Evolutionary conservation across 2,797 vertebrate genomes (phyloP).

Genomic region (Carcharodon carcharias): DNA sequence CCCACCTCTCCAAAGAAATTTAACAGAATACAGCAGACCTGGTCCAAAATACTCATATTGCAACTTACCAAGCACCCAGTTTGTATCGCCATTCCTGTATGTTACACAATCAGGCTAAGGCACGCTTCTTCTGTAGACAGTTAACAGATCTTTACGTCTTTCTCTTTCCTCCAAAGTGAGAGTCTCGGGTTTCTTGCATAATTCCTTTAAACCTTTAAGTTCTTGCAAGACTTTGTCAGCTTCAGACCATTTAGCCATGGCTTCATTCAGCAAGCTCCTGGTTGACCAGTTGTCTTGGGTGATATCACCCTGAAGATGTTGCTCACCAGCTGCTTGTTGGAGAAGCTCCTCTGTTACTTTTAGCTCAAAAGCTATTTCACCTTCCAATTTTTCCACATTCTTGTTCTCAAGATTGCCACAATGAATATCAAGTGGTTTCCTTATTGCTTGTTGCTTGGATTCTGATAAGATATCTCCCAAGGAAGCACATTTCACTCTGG

Average conservation of each 20-base stretch:
- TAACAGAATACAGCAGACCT: neutral
- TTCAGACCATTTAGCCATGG: slow-evolving; percentile 77
- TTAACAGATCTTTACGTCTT: slow-evolving; percentile 58
- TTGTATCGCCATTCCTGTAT: neutral
- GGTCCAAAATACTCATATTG: neutral
- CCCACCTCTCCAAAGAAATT: neutral
- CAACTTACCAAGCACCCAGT: slow-evolving; percentile 3
- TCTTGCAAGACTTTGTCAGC: slow-evolving; percentile 78
- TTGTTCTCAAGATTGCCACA: slow-evolving; percentile 42
- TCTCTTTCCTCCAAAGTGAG: slow-evolving; percentile 50
- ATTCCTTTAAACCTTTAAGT: slow-evolving; percentile 64
- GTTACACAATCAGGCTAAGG: slow-evolving; percentile 47
- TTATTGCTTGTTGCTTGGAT: slow-evolving; percentile 38
- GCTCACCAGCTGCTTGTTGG: slow-evolving; percentile 44
- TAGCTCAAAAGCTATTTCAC: slow-evolving; percentile 68
- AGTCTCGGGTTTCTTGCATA: slow-evolving; percentile 48
- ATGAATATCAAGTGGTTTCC: neutral
- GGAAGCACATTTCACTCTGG: slow-evolving; percentile 55
- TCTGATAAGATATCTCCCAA: slow-evolving; percentile 66
- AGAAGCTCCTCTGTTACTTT: slow-evolving; percentile 71
- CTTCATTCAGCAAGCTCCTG: slow-evolving; percentile 61
- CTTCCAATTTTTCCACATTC: slow-evolving; percentile 62
- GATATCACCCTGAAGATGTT: neutral
- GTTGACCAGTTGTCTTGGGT: neutral
- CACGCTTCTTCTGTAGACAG: slow-evolving; percentile 63